phyloP scores from a whole-genome alignment of 2,888 invertebrate species.

The Leptinotarsa peninsularis region DNA sequence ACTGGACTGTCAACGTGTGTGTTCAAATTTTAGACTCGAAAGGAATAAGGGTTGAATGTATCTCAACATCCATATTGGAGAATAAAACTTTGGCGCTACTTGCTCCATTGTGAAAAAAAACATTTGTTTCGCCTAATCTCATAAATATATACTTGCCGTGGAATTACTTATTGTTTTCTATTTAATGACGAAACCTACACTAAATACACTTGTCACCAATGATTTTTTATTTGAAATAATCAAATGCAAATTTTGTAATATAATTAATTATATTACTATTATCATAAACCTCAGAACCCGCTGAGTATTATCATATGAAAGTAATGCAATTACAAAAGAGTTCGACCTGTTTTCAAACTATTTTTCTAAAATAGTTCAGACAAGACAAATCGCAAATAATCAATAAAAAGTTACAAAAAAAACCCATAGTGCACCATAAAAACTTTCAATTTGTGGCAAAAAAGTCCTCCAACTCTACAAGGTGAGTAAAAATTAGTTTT shows the following conservation, averaged over 20 bases:
- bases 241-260: too few relatives aligned
- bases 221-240: too few relatives aligned
- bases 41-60: too few relatives aligned
- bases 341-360: not conserved
- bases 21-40: too few relatives aligned
- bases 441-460: not conserved
- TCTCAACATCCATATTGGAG: too few relatives aligned
- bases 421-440: not conserved
- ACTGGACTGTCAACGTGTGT: too few relatives aligned
- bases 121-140: not conserved
- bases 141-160: not conserved
- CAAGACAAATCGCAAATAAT: not conserved
- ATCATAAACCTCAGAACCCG: slow-evolving; percentile 1
- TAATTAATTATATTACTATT: not conserved
- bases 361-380: not conserved
- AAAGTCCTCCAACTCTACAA: not conserved
- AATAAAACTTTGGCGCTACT: too few relatives aligned
- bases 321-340: not conserved
- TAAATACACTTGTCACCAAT: not conserved
- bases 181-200: not conserved
- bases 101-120: too few relatives aligned
- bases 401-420: not conserved
- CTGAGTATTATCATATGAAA: slow-evolving; percentile 9
- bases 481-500: not conserved
- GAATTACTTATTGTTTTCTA: not conserved